Base-by-base conservation (phyloP, 2,797 vertebrate species). In the Leucoraja ocellata region DNA sequence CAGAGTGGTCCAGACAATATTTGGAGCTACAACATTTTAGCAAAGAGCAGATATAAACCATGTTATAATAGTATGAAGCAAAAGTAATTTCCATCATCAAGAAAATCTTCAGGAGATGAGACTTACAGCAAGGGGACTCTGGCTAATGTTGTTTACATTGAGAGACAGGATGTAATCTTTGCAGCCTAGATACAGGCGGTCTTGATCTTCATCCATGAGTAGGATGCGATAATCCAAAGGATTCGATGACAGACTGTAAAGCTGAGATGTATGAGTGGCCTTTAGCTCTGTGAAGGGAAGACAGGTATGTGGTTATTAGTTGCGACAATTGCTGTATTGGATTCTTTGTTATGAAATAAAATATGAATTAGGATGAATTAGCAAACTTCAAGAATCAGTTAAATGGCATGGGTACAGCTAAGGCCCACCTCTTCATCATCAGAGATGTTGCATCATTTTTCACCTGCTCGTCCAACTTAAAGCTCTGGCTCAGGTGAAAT, bases 71-170 rank as follows among this genome's bases (percentile, higher is more conserved):
- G 68, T 11, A 76, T 74, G 23, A 54, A 14, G 2, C 23, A 92
- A 28, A 91, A 54, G 71, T 0, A 46, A 74, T 13, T 74, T 74
- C 39, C 68, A 76, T 74, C 23, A 25, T 46, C 39, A 5, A 76
- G 58, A 76, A 39, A 74, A 76, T 4, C 1, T 7, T 68, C 71
- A 25, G 54, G 36, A 76, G 23, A n/a, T 23, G 36, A 78, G 68
- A 28, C 97, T 97, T 96, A 99, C 99, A 96, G 97, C 98, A 39
- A 99, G 96, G 36, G 97, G 96, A 94, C 97, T 97, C 61, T 98
- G 97, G 94, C 97, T 99, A 96, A 99, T 98, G 95, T 99, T 99
- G 95, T 99, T 99, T 96, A 99, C 99, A 96, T 99, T 98, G 97
- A 99, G 96, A 91, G 99, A 99, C 88, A 99, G 96, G 94, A 98